These are phyloP conservation scores for Ericerus pela DNA, from an alignment of 1,140 invertebrate genomes.

Conservation along the genomic window DNA sequence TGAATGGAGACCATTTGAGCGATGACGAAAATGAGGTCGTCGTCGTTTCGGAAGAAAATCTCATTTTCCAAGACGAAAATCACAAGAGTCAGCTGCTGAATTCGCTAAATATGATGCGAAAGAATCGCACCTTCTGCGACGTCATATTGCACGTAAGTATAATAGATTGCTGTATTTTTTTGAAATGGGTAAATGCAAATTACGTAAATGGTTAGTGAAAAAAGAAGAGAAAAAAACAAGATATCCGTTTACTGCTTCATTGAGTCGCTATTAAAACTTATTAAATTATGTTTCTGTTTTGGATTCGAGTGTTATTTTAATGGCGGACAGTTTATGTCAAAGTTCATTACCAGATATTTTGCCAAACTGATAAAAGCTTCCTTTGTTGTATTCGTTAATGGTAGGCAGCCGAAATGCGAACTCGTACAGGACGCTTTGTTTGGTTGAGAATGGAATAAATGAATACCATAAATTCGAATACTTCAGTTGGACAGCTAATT, in stretches of 20 bases:
- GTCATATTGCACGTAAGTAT: slow-evolving; percentile 54
- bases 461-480: too few relatives aligned
- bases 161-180: background rate
- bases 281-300: background rate
- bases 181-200: background rate
- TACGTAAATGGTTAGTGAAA: background rate
- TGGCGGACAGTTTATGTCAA: background rate
- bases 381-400: too few relatives aligned
- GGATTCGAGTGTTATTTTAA: background rate
- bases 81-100: slow-evolving; percentile 41
- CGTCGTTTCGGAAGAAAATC: slow-evolving; percentile 13
- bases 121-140: slow-evolving; percentile 64
- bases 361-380: too few relatives aligned
- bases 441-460: too few relatives aligned
- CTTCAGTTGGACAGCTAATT: too few relatives aligned
- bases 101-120: slow-evolving; percentile 54
- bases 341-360: too few relatives aligned
- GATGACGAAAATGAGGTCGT: slow-evolving; percentile 3
- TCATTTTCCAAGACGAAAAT: slow-evolving; percentile 36
- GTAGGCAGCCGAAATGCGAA: too few relatives aligned
- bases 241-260: background rate
- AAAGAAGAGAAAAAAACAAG: background rate
- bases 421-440: too few relatives aligned
- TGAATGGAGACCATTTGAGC: slow-evolving; percentile 4
- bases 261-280: background rate